Conservation (phyloP, 1,140 invertebrate genomes). For the Leptinotarsa texana region DNA sequence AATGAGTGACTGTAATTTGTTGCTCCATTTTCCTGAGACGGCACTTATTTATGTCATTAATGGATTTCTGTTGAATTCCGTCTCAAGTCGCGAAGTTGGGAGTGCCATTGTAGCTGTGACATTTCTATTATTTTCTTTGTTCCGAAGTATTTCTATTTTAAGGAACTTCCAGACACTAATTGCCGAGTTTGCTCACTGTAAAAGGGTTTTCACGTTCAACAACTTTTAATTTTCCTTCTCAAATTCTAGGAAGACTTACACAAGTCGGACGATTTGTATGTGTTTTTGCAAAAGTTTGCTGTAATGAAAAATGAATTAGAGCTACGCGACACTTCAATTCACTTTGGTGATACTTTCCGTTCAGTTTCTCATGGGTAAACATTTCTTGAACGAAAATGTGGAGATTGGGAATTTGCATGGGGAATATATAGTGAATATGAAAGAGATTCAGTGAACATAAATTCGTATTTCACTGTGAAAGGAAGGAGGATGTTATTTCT, state of each 20-base stretch:
- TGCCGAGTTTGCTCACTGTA: neutral
- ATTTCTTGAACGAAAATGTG: neutral
- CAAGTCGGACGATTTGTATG: neutral
- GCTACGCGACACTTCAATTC: neutral
- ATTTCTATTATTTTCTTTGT: neutral
- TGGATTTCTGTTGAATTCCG: too few species aligned
- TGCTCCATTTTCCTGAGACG: too few species aligned
- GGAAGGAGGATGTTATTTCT: neutral
- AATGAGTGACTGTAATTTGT: too few species aligned
- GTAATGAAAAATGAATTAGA: conserved; percentile 3
- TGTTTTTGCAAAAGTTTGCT: neutral
- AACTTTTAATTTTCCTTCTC: neutral
- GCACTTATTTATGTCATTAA: too few species aligned
- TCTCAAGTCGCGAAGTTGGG: neutral
- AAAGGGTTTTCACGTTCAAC: neutral
- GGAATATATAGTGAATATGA: neutral
- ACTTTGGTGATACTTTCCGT: neutral
- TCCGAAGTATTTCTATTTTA: neutral
- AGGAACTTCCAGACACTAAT: neutral
- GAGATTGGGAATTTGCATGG: neutral
- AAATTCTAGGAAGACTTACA: neutral
- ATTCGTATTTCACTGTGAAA: neutral
- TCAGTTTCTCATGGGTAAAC: neutral
- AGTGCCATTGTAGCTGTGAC: neutral
- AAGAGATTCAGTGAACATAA: neutral